phyloP scores from a whole-genome alignment of 2,797 vertebrate genomes.

The Hoplostethus mediterraneus region DNA sequence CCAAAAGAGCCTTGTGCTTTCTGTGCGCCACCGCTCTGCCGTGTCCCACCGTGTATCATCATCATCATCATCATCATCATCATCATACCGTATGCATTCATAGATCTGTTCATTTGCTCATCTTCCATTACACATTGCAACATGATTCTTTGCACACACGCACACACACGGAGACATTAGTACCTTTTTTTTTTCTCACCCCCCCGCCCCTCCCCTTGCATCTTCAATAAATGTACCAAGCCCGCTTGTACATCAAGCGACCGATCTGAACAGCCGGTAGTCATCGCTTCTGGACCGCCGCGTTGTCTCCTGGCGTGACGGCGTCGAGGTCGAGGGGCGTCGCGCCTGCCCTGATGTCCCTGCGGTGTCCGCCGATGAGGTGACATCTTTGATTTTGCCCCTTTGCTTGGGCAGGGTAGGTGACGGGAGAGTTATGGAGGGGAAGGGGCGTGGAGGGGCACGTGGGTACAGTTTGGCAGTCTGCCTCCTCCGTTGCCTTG shows the following conservation, averaged over 20 bases:
- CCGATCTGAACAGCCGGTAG: conserved; percentile 22
- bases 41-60: no score
- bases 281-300: conserved; percentile 22
- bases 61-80: conserved; percentile 46
- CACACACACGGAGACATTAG: conserved; percentile 10
- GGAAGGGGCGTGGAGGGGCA: conserved; percentile 25
- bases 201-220: no score
- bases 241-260: conserved; percentile 66
- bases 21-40: conserved; percentile 71
- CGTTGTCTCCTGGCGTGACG: conserved; percentile 16
- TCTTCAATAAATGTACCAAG: conserved; percentile 49
- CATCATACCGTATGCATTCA: conserved; percentile 57
- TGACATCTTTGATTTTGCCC: not conserved
- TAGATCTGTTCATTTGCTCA: conserved; percentile 51
- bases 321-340: conserved; percentile 33
- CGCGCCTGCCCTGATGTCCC: conserved; percentile 38
- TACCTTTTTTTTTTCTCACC: conserved; percentile 5
- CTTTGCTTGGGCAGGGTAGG: not conserved
- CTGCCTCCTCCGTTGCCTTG: conserved; percentile 37
- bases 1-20: conserved; percentile 92
- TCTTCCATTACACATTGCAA: conserved; percentile 36
- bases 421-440: not conserved
- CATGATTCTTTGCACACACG: conserved; percentile 11
- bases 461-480: conserved; percentile 24
- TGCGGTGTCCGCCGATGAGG: conserved; percentile 45